Evolutionary conservation across 2,888 invertebrate genomes (phyloP).

Genomic region (Acleris cristana): DNA sequence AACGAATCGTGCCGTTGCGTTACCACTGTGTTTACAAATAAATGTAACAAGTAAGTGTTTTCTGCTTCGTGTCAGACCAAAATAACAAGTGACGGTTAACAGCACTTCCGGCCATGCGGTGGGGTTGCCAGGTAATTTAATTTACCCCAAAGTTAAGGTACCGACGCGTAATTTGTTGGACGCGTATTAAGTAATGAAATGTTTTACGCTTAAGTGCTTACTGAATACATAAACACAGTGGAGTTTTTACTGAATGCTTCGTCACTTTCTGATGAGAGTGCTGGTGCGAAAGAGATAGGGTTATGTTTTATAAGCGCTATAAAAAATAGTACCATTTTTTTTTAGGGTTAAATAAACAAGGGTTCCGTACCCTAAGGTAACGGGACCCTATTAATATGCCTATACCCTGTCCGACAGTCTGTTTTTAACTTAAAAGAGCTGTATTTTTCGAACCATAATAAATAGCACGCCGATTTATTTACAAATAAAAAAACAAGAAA

Average conservation of each 20-base stretch:
- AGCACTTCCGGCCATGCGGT: slow-evolving; percentile 14
- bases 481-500: too few species aligned
- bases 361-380: too few species aligned
- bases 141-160: slow-evolving; percentile 13
- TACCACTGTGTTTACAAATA: not conserved
- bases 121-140: slow-evolving; percentile 20
- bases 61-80: slow-evolving; percentile 31
- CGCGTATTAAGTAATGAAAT: not conserved
- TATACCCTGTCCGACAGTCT: too few species aligned
- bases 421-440: too few species aligned
- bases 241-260: not conserved
- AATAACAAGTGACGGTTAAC: slow-evolving; percentile 28
- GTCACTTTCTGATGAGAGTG: not conserved
- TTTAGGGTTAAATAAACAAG: too few species aligned
- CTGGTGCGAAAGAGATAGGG: too few species aligned
- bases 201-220: not conserved
- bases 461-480: too few species aligned
- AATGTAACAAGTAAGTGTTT: slow-evolving; percentile 1
- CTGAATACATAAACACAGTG: not conserved
- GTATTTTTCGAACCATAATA: too few species aligned
- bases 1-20: too few species aligned
- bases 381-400: too few species aligned
- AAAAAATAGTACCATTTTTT: too few species aligned
- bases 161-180: slow-evolving; percentile 5
- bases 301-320: too few species aligned